Evolutionary conservation across 2,113 vertebrate genomes (phyloP).

Genomic region (Pseudorasbora parva): DNA sequence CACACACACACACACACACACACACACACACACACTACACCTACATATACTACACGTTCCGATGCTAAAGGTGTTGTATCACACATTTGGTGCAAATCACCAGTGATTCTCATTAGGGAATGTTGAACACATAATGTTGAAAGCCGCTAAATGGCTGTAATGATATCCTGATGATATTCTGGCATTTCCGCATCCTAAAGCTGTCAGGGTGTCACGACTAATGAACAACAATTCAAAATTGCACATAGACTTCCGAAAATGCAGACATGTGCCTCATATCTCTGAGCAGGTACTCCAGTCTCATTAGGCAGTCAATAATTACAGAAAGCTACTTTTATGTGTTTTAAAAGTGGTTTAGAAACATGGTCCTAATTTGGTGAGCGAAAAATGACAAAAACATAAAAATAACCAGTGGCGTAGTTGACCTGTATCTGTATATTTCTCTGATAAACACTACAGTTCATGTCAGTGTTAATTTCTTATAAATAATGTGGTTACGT

Average conservation of each 20-base stretch:
- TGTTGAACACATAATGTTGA: constrained; percentile 24
- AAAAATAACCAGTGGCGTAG: constrained; percentile 40
- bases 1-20: too few relatives aligned
- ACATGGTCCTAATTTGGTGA: background rate
- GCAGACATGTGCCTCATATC: background rate
- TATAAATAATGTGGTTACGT: background rate
- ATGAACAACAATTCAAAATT: constrained; percentile 6
- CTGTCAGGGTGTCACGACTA: constrained; percentile 13
- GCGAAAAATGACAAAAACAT: constrained; percentile 29
- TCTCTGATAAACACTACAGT: constrained; percentile 24
- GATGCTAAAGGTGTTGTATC: constrained; percentile 83
- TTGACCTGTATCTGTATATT: constrained; percentile 36
- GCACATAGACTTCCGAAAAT: background rate
- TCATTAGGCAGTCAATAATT: constrained; percentile 6
- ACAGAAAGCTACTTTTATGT: constrained; percentile 1
- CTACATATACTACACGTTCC: too few relatives aligned
- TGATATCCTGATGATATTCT: constrained; percentile 19
- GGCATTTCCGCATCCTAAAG: background rate
- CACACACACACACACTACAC: too few relatives aligned
- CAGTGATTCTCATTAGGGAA: constrained; percentile 43
- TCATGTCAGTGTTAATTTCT: constrained; percentile 23
- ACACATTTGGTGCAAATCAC: constrained; percentile 66
- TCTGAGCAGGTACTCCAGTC: background rate
- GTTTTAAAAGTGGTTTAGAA: background rate
- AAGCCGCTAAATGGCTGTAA: constrained; percentile 19